Conservation (phyloP, 2,113 vertebrate species). For the Setophaga petechia region DNA sequence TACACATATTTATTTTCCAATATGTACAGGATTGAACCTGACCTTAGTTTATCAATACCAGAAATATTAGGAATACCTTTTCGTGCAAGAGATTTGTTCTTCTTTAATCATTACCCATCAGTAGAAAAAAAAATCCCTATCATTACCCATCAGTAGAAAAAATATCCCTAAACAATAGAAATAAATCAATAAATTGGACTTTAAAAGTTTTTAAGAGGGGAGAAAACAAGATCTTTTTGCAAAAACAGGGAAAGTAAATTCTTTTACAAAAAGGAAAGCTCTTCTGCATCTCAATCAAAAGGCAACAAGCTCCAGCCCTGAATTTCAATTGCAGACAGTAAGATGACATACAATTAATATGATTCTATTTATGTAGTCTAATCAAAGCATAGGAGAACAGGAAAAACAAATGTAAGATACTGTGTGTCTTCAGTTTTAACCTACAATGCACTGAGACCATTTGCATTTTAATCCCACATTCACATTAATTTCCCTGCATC, state of each 20-base stretch:
- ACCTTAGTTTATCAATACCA: neutral
- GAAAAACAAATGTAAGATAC: neutral
- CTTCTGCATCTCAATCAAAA: conserved; percentile 18
- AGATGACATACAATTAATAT: conserved; percentile 15
- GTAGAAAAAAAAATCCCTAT: neutral
- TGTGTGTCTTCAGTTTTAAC: neutral
- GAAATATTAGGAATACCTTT: neutral
- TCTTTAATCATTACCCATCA: neutral
- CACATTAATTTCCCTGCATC: neutral
- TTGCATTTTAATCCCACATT: neutral
- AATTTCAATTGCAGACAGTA: conserved; percentile 8
- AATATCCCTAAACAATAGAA: neutral
- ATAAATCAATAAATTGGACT: neutral
- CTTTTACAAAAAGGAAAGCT: neutral
- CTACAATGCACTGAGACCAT: neutral
- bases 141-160: neutral
- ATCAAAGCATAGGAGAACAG: neutral
- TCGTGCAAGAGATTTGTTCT: neutral
- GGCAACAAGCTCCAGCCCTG: neutral
- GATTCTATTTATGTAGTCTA: conserved; percentile 21
- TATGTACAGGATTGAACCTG: neutral
- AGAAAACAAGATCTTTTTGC: neutral
- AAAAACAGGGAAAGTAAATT: neutral
- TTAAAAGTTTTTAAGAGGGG: too few species aligned
- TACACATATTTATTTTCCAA: neutral